Base-by-base conservation (phyloP, 2,113 vertebrate species). In the Physeter macrocephalus region DNA sequence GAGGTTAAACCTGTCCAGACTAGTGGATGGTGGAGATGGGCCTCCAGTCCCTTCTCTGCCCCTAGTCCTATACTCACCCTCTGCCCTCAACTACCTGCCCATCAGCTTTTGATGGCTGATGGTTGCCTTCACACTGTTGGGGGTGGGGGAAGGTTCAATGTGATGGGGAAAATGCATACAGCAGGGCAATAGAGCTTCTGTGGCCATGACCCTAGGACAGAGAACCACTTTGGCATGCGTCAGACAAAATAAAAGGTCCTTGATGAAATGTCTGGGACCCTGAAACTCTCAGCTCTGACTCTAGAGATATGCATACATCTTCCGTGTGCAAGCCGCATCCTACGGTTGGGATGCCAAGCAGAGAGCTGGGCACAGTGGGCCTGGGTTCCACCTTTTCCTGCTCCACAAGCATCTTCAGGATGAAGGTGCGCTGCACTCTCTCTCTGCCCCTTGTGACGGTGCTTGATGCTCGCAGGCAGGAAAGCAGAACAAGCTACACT, bases 71-170 rank as follows among this genome's bases (percentile, higher is more conserved):
- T 41, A n/a, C 46, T 74, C 41, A 49, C 34, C 31, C 13, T 75
- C 31, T 62, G 43, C n/a, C 13, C 13, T 25, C 14, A 7, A 15
- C 8, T 8, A 6, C 29, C 29, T 34, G 23, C 34, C 27, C 29
- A 11, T 14, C 4, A 52, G 29, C 46, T 82, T 61, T 41, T 3
- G 43, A 54, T 18, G 29, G 29, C 39, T 25, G 15, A 59, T 54
- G 64, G 6, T 25, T 57, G n/a, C 41, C 8, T 46, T 82, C 31
- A 11, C 13, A 72, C 21, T 39, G 27, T 11, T 46, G 41, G 8
- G 20, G 54, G 54, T 57, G 6, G 1, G 15, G 8, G 18, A 4
- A 67, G 2, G 12, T 15, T 27, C 31, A 46, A 27, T 0, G 7
- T 34, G 5, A 9, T 39, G 77, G 29, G 71, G 34, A 61, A 41